These are phyloP conservation scores for Heliconius sara DNA, from an alignment of 2,888 invertebrate species.

Conservation along the genomic window DNA sequence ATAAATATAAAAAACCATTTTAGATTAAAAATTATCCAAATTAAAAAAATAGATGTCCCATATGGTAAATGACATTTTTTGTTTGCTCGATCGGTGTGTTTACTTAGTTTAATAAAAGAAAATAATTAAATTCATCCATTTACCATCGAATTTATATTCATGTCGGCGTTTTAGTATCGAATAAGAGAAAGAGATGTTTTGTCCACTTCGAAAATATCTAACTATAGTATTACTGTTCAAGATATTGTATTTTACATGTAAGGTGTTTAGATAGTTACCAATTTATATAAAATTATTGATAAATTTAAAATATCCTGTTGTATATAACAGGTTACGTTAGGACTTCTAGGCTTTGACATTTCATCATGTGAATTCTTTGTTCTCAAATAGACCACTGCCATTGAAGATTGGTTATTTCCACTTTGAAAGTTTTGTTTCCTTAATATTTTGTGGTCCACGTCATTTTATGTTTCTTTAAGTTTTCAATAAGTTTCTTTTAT, in stretches of 20 bases:
- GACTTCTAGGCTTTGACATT: background rate
- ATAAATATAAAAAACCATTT: conserved; percentile 34
- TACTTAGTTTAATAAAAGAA: conserved; percentile 20
- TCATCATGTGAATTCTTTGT: conserved; percentile 7
- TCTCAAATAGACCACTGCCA: conserved; percentile 18
- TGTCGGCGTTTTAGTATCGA: conserved; percentile 18
- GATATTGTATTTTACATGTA: conserved; percentile 37
- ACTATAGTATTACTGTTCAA: conserved; percentile 38
- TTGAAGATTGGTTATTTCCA: background rate
- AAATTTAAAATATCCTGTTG: conserved; percentile 20
- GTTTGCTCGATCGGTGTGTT: conserved; percentile 16
- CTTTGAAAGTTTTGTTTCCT: background rate
- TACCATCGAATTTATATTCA: conserved; percentile 38
- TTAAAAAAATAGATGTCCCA: background rate
- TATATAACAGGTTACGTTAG: background rate
- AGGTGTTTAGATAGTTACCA: conserved; percentile 47
- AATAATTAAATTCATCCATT: conserved; percentile 22
- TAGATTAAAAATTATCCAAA: conserved; percentile 2
- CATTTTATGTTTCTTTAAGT: too few relatives aligned
- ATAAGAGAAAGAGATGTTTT: conserved; percentile 35
- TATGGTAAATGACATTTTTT: background rate
- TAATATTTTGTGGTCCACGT: background rate
- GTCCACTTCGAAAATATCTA: conserved; percentile 42
- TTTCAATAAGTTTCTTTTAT: background rate
- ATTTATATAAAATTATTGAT: conserved; percentile 38